Percentiles rank a stretch among this genome's conserved stretches.
phyloP scores from a whole-genome alignment of 2,113 vertebrate species.

The Nerophis lumbriciformis region DNA sequence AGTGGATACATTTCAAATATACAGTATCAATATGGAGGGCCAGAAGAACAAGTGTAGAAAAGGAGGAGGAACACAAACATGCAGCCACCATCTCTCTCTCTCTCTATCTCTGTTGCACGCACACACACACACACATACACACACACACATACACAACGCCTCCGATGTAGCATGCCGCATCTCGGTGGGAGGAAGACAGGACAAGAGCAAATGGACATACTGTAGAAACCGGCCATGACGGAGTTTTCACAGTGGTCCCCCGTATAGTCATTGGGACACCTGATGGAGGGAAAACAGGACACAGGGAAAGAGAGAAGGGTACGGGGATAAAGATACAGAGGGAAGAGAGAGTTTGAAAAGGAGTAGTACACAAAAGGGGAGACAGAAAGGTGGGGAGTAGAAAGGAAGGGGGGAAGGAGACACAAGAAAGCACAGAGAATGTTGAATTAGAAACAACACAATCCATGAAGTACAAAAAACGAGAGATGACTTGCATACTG shows the following conservation, averaged over 20 bases:
- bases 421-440: constrained; percentile 56
- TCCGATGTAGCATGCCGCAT: constrained; percentile 60
- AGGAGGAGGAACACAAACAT: constrained; percentile 13
- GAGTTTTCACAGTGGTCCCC: constrained; percentile 99
- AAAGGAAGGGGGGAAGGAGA: constrained; percentile 35
- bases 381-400: constrained; percentile 20
- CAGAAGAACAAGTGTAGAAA: constrained; percentile 45
- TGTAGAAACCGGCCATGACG: constrained; percentile 99
- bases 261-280: constrained; percentile 99
- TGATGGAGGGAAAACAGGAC: constrained; percentile 81
- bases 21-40: not conserved
- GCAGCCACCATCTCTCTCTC: constrained; percentile 5
- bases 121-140: constrained; percentile 18
- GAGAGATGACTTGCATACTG: constrained; percentile 47
- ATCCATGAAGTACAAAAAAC: constrained; percentile 48
- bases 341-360: constrained; percentile 21
- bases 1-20: not conserved
- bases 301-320: constrained; percentile 39
- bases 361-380: constrained; percentile 28
- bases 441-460: constrained; percentile 70
- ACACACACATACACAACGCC: constrained; percentile 33
- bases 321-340: constrained; percentile 38
- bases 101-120: not conserved
- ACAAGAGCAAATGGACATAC: constrained; percentile 90
- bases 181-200: constrained; percentile 58